Evolutionary conservation across 2,113 vertebrate species (phyloP).

Genomic region (Nasalis larvatus): DNA sequence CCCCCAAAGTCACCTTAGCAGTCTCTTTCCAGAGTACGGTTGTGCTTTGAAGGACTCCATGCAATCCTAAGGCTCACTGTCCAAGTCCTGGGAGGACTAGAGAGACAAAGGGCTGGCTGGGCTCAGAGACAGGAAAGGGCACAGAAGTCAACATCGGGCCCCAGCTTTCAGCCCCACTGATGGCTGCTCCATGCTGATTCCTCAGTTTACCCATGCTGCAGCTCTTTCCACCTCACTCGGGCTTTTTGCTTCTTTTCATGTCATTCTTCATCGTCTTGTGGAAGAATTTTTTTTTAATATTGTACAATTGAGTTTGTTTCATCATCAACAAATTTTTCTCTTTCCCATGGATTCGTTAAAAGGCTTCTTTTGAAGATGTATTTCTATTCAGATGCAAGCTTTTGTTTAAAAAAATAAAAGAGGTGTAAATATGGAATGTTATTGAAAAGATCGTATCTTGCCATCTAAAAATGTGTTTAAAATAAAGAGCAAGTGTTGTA

Average conservation of each 20-base stretch:
- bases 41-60: constrained; percentile 2
- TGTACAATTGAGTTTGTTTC: constrained; percentile 78
- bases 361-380: constrained; percentile 75
- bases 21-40: background rate
- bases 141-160: background rate
- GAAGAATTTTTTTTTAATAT: constrained; percentile 43
- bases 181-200: background rate
- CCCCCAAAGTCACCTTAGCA: background rate
- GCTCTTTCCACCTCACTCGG: constrained; percentile 35
- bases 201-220: background rate
- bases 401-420: constrained; percentile 78
- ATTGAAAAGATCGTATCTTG: constrained; percentile 66
- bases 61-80: background rate
- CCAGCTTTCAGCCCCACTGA: background rate
- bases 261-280: constrained; percentile 76
- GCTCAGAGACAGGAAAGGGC: background rate
- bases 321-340: constrained; percentile 80
- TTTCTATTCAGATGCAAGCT: constrained; percentile 67
- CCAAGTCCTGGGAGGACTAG: background rate
- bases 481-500: constrained; percentile 75
- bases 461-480: constrained; percentile 81
- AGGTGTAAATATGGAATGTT: constrained; percentile 77
- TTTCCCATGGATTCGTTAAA: constrained; percentile 78
- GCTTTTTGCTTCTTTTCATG: constrained; percentile 61
- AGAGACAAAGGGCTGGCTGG: background rate